A percentile compares a stretch with the other conserved stretches of the same genome.
These are phyloP conservation scores for Dolichotis patagonum DNA, from an alignment of 2,113 vertebrate genomes.

Conservation along the genomic window DNA sequence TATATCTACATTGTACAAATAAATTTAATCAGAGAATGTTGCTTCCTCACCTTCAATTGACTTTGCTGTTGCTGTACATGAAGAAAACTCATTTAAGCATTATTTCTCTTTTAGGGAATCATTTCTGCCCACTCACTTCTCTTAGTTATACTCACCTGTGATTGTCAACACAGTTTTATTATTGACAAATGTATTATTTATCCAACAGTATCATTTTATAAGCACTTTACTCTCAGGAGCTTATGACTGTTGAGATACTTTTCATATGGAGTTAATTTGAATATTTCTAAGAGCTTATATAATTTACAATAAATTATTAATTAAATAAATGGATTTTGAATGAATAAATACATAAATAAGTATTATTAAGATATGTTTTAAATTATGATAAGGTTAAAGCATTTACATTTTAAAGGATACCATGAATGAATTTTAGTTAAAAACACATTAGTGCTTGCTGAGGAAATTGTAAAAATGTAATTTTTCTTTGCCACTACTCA, in stretches of 20 bases:
- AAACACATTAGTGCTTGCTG: conserved; percentile 49
- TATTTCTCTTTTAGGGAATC: neutral
- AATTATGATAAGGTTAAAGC: neutral
- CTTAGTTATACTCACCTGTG: neutral
- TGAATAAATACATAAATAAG: conserved; percentile 33
- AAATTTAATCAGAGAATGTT: neutral
- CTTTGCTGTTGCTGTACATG: neutral
- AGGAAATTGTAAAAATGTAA: neutral
- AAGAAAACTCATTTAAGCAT: neutral
- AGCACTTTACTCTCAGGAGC: neutral
- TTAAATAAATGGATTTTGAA: conserved; percentile 43
- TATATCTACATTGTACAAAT: neutral
- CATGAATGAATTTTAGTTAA: conserved; percentile 60
- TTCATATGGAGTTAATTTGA: conserved; percentile 19
- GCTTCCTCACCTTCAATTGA: neutral
- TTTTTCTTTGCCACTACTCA: neutral
- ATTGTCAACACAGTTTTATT: neutral
- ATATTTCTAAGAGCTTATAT: neutral
- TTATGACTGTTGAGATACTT: neutral
- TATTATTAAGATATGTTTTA: conserved; percentile 3
- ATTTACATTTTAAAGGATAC: conserved; percentile 32
- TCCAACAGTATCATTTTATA: neutral
- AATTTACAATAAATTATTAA: neutral
- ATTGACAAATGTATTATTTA: conserved; percentile 39
- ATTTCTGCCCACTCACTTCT: neutral